Evolutionary conservation across 2,113 vertebrate species (phyloP).

Genomic region (Pelmatolapia mariae): DNA sequence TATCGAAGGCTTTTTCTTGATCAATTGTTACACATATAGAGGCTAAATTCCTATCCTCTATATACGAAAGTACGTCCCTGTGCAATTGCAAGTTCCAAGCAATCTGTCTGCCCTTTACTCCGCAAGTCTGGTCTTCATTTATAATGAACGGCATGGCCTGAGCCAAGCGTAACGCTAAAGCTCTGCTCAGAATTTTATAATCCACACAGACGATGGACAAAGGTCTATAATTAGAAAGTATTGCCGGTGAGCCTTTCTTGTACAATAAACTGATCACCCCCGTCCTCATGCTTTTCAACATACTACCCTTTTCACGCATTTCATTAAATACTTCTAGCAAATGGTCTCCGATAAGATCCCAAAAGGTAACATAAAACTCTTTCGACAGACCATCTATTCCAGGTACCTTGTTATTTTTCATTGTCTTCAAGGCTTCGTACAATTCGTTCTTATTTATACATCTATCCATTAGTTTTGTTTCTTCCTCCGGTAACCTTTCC

Average conservation of each 20-base stretch:
- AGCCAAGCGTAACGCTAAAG: not conserved
- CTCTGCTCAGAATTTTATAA: not conserved
- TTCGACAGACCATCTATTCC: not conserved
- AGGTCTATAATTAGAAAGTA: not conserved
- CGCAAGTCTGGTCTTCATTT: not conserved
- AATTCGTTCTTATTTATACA: rapidly evolving
- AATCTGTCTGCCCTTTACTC: not conserved
- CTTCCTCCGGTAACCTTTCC: rapidly evolving
- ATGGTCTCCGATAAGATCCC: rapidly evolving
- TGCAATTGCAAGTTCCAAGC: not conserved
- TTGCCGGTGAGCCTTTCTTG: not conserved
- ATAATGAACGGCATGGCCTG: not conserved
- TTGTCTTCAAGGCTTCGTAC: not conserved
- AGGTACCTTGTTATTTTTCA: not conserved
- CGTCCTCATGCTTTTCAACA: not conserved
- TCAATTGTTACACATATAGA: not conserved
- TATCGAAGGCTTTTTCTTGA: not conserved
- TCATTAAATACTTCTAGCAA: not conserved
- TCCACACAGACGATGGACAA: not conserved
- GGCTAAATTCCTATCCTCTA: not conserved
- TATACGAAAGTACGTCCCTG: not conserved
- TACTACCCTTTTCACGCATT: not conserved
- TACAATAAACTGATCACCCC: not conserved
- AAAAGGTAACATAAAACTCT: rapidly evolving
- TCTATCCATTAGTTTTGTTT: rapidly evolving